phyloP scores from a whole-genome alignment of 2,113 vertebrate species.

The Neolamprologus falcicula region DNA sequence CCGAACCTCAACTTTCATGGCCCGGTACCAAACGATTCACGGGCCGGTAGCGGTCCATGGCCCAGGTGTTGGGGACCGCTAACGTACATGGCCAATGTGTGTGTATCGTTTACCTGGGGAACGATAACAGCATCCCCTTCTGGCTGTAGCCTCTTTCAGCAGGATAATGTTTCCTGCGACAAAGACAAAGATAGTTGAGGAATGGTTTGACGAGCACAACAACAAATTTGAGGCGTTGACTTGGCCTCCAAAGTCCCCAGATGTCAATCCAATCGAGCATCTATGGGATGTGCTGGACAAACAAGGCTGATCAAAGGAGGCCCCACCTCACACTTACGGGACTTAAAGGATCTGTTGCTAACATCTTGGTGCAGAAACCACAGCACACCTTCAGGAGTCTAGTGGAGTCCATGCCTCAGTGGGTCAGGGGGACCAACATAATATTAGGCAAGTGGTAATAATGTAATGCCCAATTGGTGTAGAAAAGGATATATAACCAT shows the following conservation, averaged over 20 bases:
- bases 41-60: rapidly evolving
- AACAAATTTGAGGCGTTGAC: not conserved
- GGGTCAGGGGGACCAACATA: not conserved
- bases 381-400: not conserved
- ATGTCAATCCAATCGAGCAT: not conserved
- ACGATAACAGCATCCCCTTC: not conserved
- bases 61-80: not conserved
- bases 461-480: not conserved
- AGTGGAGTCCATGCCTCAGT: not conserved
- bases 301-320: not conserved
- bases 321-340: not conserved
- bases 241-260: not conserved
- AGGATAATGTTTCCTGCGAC: not conserved
- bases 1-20: not conserved
- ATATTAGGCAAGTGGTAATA: not conserved
- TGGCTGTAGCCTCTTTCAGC: not conserved
- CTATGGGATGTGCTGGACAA: not conserved
- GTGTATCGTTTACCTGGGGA: not conserved
- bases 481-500: not conserved
- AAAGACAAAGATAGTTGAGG: not conserved
- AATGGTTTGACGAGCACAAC: not conserved
- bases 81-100: not conserved
- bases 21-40: not conserved
- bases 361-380: not conserved
- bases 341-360: not conserved